Percentiles rank a stretch among this genome's conserved stretches.
Conservation (phyloP, 2,113 vertebrate species). For the Glareola pratincola region DNA sequence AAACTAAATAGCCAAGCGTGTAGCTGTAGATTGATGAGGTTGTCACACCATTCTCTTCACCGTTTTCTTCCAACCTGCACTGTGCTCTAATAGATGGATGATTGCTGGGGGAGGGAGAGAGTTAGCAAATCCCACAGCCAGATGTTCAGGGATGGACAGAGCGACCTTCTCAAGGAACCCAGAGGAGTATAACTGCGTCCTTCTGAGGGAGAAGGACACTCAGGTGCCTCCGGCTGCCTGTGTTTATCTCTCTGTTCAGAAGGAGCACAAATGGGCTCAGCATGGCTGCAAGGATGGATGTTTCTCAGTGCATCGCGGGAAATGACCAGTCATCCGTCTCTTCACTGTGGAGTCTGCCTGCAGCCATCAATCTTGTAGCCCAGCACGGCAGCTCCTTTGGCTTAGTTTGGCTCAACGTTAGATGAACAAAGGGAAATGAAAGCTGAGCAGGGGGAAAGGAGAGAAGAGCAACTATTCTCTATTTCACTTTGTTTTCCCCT, state of each 20-base stretch:
- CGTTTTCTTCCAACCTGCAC: conserved; percentile 43
- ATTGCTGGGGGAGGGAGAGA: conserved; percentile 48
- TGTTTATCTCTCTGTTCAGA: conserved; percentile 70
- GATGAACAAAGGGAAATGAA: conserved; percentile 58
- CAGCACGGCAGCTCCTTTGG: conserved; percentile 59
- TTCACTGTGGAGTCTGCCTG: conserved; percentile 71
- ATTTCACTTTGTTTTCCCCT: conserved; percentile 6
- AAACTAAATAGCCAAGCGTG: conserved; percentile 65
- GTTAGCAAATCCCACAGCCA: conserved; percentile 66
- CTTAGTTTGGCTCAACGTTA: conserved; percentile 57
- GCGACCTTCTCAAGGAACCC: conserved; percentile 57
- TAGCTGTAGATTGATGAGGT: conserved; percentile 77
- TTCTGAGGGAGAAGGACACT: conserved; percentile 61
- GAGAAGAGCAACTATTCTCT: background rate
- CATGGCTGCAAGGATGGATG: conserved; percentile 74
- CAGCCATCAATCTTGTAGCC: conserved; percentile 79
- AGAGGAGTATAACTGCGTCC: conserved; percentile 61
- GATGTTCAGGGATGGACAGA: conserved; percentile 73
- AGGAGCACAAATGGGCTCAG: conserved; percentile 67
- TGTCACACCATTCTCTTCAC: conserved; percentile 68
- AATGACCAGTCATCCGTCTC: conserved; percentile 82
- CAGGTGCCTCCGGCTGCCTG: conserved; percentile 61
- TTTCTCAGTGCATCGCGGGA: conserved; percentile 75
- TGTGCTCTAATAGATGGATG: conserved; percentile 66
- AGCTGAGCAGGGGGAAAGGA: background rate